A percentile compares a stretch with the other conserved stretches of the same genome.
Evolutionary conservation across 2,888 invertebrate species (phyloP).

Genomic region (Noctua comes): DNA sequence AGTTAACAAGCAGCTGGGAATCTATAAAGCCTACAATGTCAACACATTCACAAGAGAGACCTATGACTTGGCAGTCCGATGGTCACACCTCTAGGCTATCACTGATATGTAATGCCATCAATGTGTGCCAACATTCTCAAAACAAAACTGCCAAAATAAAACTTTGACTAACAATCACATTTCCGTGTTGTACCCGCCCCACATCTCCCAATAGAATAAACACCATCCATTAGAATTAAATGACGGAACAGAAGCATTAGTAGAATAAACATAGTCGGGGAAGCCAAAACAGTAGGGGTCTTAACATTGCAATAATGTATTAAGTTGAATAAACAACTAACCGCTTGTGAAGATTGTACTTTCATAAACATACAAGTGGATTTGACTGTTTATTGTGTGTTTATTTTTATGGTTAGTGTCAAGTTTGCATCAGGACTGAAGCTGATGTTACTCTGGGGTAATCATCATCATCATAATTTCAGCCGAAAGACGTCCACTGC

Average conservation of each 20-base stretch:
- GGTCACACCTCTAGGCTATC: too few relatives aligned
- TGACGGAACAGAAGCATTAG: slow-evolving; percentile 43
- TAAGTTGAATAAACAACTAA: slow-evolving; percentile 9
- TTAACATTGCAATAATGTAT: slow-evolving; percentile 32
- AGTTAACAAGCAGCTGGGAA: too few relatives aligned
- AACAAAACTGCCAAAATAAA: not conserved
- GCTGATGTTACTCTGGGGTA: too few relatives aligned
- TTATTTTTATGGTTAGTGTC: not conserved
- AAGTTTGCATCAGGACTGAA: too few relatives aligned
- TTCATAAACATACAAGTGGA: not conserved
- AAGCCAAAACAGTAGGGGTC: slow-evolving; percentile 28
- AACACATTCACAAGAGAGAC: too few relatives aligned
- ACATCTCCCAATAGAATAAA: slow-evolving; percentile 36
- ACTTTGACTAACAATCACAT: not conserved
- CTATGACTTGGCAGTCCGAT: too few relatives aligned
- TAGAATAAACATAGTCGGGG: slow-evolving; percentile 26
- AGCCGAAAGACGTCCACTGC: too few relatives aligned
- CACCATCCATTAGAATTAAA: slow-evolving; percentile 48
- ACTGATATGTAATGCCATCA: too few relatives aligned
- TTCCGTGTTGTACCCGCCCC: not conserved
- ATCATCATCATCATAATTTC: too few relatives aligned
- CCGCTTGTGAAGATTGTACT: not conserved
- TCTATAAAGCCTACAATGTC: too few relatives aligned
- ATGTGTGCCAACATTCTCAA: not conserved
- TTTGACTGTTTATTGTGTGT: not conserved